Percentiles rank a stretch among this genome's conserved stretches.
These are phyloP conservation scores for Dendrocincla fuliginosa DNA, from an alignment of 2,797 vertebrate species.

Conservation along the genomic window DNA sequence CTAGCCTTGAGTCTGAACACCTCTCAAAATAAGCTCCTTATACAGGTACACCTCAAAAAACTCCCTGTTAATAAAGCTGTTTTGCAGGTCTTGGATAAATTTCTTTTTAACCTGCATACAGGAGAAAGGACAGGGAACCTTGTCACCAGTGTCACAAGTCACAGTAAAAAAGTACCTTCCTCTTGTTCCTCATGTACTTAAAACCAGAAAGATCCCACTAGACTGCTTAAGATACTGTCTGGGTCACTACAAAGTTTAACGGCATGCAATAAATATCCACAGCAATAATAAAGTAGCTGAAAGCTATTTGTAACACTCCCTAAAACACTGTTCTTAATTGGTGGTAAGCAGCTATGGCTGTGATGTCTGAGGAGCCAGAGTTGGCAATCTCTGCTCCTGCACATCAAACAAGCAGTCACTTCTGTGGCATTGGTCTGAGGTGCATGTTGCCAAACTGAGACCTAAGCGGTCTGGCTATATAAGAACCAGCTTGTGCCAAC, in stretches of 20 bases:
- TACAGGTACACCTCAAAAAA: not conserved
- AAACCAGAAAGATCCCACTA: not conserved
- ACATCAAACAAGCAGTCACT: rapidly evolving
- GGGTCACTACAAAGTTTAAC: not conserved
- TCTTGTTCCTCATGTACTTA: not conserved
- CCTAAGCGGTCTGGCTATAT: rapidly evolving
- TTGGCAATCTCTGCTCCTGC: not conserved
- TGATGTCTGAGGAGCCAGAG: not conserved
- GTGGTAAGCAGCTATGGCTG: not conserved
- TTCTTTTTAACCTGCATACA: not conserved
- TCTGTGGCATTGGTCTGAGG: not conserved
- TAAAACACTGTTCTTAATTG: not conserved
- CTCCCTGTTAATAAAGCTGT: not conserved
- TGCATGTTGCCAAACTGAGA: not conserved
- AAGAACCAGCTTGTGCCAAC: not conserved
- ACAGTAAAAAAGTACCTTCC: not conserved
- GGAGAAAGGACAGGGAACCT: not conserved
- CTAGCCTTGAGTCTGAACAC: not conserved
- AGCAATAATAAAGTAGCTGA: not conserved
- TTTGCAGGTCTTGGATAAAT: not conserved
- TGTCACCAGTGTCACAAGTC: not conserved
- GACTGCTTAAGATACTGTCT: not conserved
- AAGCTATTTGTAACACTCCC: not conserved
- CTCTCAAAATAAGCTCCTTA: not conserved
- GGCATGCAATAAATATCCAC: not conserved